Evolutionary conservation across 2,888 invertebrate species (phyloP).

Genomic region (Cephonodes hylas): DNA sequence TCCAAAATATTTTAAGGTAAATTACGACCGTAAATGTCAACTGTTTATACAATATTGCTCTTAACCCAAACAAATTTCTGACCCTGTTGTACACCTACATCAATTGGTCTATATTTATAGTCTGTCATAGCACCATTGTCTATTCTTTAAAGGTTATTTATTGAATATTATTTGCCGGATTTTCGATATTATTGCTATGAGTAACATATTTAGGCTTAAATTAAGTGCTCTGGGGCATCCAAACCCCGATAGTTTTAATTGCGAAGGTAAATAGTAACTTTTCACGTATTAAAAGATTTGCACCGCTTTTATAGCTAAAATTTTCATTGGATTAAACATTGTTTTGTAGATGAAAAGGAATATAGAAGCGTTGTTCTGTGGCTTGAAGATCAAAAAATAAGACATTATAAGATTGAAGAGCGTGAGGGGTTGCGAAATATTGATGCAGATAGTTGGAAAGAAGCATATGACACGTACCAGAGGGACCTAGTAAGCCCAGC

Average conservation of each 20-base stretch:
- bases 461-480: slow-evolving; percentile 87
- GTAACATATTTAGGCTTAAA: slow-evolving; percentile 88
- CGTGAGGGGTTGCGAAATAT: slow-evolving; percentile 87
- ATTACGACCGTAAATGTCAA: too few relatives aligned
- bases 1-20: too few relatives aligned
- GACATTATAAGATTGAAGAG: slow-evolving; percentile 92
- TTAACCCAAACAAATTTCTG: too few relatives aligned
- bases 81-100: not conserved
- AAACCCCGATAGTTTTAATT: slow-evolving; percentile 85
- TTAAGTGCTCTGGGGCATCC: slow-evolving; percentile 89
- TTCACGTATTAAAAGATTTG: not conserved
- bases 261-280: slow-evolving; percentile 85
- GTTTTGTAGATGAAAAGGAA: slow-evolving; percentile 86
- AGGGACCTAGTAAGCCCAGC: slow-evolving; percentile 88
- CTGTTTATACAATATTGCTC: too few relatives aligned
- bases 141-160: not conserved
- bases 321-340: slow-evolving; percentile 7
- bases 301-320: not conserved
- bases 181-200: slow-evolving; percentile 33
- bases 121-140: not conserved
- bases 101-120: not conserved
- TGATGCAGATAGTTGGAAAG: slow-evolving; percentile 85
- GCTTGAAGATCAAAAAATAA: slow-evolving; percentile 96
- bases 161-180: not conserved
- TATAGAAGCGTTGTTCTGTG: slow-evolving; percentile 91